Evolutionary conservation across 2,797 vertebrate genomes (phyloP).

Genomic region (Rhinoraja longicauda): DNA sequence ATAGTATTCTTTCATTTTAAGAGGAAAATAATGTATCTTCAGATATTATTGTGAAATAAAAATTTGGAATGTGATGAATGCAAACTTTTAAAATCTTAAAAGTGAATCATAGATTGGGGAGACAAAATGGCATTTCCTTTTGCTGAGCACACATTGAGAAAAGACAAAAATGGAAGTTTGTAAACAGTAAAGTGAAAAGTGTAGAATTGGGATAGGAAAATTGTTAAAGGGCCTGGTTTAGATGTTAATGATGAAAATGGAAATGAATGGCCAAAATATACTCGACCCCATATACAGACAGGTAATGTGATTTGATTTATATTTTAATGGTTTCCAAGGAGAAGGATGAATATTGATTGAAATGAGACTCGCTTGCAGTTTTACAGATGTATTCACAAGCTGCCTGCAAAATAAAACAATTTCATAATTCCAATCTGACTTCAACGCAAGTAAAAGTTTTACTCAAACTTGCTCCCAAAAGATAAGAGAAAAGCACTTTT

Average conservation of each 20-base stretch:
- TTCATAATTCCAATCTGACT: background rate
- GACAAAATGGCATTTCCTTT: background rate
- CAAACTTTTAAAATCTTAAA: background rate
- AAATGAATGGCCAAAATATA: background rate
- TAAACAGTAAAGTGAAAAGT: background rate
- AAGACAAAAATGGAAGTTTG: background rate
- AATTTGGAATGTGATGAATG: background rate
- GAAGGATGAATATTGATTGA: background rate
- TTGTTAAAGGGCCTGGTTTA: no score
- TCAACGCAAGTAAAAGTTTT: background rate
- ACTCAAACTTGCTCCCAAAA: background rate
- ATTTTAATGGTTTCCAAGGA: background rate
- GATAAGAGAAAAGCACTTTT: background rate
- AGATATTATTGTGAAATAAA: background rate
- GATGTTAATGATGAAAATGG: background rate
- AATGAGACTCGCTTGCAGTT: background rate
- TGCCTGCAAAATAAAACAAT: background rate
- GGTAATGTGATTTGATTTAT: background rate
- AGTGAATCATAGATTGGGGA: background rate
- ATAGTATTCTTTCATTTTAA: background rate
- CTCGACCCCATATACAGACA: background rate
- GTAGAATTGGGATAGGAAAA: background rate
- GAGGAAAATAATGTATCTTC: background rate
- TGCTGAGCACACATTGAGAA: background rate
- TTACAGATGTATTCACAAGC: background rate